Evolutionary conservation across 2,113 vertebrate genomes (phyloP), one percentile per base, ranked within the genome.

Genomic region (Bostrychus sinensis): DNA sequence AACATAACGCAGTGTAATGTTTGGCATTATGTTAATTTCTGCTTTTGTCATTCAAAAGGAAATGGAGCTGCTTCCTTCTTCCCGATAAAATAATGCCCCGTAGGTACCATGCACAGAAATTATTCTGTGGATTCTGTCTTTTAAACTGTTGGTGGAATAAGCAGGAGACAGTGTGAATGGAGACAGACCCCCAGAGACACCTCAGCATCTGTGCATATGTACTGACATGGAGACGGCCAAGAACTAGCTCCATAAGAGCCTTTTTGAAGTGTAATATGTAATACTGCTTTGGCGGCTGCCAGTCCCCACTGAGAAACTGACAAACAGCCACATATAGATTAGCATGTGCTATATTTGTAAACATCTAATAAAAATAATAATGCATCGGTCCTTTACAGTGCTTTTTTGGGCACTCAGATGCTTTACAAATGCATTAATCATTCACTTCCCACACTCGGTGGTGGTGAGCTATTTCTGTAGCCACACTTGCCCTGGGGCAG

Each of bases 101-200:
- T 37, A 62, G 64, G 34, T 20, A 19, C 7, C 45, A 41, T 62
- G 58, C 70, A 61, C 13, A n/a, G 34, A 71, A 46, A 80, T 77
- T 66, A 61, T 84, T 78, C 70, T 60, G 51, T 70, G 66, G 69
- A 54, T 77, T 75, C 71, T 71, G 36, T 43, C 28, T 34, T 32
- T 41, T 75, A 66, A 77, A 54, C 41, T 43, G 37, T 51, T 1
- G 11, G 10, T 51, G 62, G 43, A 67, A 62, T 66, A 42, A 60
- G 48, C 63, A 70, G 46, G 36, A 34, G 25, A 62, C 26, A 4
- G 19, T 26, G 30, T 62, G 55, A 77, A 53, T 34, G 48, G 46
- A 70, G 50, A 23, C 22, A 0, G 20, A 48, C 25, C 41, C 64
- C 26, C 48, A 51, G 56, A 78, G 42, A 66, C 9, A 61, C 56